Percentiles rank a stretch among this genome's conserved stretches.
Evolutionary conservation across 2,888 invertebrate species (phyloP).

Genomic region (Physocephala rufipes): DNA sequence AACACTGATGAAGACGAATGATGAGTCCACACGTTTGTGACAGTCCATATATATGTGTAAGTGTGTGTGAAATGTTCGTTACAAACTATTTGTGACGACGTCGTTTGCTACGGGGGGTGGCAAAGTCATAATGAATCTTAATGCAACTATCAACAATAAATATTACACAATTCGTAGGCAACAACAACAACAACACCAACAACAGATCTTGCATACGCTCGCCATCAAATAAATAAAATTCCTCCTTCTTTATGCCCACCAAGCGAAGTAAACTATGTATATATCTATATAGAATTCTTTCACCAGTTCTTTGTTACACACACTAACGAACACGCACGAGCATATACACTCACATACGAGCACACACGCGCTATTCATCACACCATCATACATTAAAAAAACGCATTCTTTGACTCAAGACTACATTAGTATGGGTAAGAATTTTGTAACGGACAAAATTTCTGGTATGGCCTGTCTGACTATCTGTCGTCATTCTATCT

Average conservation of each 20-base stretch:
- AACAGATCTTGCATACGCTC: background rate
- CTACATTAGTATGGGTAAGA: conserved; percentile 26
- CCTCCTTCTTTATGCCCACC: conserved; percentile 32
- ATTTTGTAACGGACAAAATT: conserved; percentile 48
- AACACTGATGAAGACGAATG: too few species aligned
- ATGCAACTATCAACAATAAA: conserved; percentile 5
- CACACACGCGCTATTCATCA: background rate
- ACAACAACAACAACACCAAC: conserved; percentile 4
- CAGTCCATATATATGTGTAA: too few species aligned
- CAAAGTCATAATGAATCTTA: background rate
- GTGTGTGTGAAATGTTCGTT: conserved; percentile 22
- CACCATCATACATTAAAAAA: background rate
- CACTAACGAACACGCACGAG: background rate
- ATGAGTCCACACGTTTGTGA: too few species aligned
- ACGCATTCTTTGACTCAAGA: conserved; percentile 23
- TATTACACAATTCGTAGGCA: background rate
- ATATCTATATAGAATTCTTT: too few species aligned
- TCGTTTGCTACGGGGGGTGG: background rate
- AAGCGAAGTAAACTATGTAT: background rate
- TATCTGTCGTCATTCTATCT: too few species aligned
- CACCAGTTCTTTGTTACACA: background rate
- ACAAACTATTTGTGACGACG: conserved; percentile 28
- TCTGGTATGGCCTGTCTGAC: conserved; percentile 38
- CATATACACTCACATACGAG: background rate
- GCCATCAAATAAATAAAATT: conserved; percentile 21